These are phyloP conservation scores for Callipepla californica DNA, from an alignment of 2,113 vertebrate genomes.

Conservation along the genomic window DNA sequence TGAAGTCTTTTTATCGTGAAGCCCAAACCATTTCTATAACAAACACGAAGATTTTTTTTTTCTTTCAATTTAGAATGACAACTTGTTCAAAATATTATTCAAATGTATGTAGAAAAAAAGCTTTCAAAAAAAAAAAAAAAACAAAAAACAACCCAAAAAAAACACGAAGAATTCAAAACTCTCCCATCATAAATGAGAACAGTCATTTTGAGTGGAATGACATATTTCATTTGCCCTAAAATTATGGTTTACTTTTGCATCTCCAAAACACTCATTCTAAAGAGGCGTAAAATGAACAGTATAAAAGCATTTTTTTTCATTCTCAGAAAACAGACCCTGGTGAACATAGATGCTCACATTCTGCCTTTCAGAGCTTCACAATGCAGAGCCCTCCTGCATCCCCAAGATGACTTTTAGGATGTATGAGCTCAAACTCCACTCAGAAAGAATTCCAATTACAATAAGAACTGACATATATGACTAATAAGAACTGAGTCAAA, in stretches of 20 bases:
- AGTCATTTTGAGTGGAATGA: not conserved
- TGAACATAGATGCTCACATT: not conserved
- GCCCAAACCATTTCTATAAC: not conserved
- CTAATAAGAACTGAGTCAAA: not conserved
- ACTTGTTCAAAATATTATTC: not conserved
- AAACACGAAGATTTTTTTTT: not conserved
- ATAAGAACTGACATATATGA: not conserved
- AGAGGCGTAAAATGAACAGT: not conserved
- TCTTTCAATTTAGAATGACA: not conserved
- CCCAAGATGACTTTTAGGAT: not conserved
- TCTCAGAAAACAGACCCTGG: not conserved
- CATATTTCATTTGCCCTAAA: not conserved
- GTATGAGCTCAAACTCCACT: accelerated
- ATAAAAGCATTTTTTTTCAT: not conserved
- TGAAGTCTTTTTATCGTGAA: not conserved
- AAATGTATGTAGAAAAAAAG: not conserved
- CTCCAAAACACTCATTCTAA: not conserved
- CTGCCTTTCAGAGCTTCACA: not conserved
- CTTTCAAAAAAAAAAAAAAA: not conserved
- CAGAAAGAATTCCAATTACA: not conserved
- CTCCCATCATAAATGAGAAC: not conserved
- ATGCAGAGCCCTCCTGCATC: not conserved
- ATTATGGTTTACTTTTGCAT: not conserved
- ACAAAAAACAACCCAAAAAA: not conserved
- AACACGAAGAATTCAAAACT: not conserved